phyloP scores from a whole-genome alignment of 2,113 vertebrate genomes.

The Sisor rabdophorus region DNA sequence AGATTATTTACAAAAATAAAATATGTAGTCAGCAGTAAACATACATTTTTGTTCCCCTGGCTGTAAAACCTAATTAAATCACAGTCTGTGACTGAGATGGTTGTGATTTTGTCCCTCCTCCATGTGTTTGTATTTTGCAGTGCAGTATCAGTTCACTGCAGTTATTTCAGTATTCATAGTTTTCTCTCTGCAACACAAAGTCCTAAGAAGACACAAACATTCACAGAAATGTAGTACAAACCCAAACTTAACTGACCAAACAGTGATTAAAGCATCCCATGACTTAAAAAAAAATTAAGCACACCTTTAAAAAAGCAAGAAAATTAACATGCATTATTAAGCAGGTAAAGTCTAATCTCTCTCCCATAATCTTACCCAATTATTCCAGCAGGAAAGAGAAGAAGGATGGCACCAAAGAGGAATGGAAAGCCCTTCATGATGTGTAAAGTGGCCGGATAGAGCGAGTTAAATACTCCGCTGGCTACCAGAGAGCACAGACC shows the following conservation, averaged over 20 bases:
- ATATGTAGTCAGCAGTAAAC: not conserved
- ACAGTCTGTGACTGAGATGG: not conserved
- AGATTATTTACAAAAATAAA: not conserved
- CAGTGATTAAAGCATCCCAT: not conserved
- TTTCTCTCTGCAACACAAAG: constrained; percentile 62
- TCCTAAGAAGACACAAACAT: constrained; percentile 58
- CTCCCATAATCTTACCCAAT: constrained; percentile 78
- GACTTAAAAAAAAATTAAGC: not conserved
- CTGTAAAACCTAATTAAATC: not conserved
- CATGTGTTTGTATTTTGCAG: not conserved
- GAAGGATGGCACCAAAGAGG: constrained; percentile 80
- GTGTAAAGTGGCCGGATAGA: constrained; percentile 84
- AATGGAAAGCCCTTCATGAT: constrained; percentile 93
- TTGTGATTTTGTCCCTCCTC: not conserved
- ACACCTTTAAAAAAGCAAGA: too few relatives aligned
- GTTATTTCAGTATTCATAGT: constrained; percentile 47
- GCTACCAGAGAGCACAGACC: constrained; percentile 77
- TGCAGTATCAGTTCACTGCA: constrained; percentile 24
- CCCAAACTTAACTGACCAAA: not conserved
- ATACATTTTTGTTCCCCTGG: not conserved
- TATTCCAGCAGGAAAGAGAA: constrained; percentile 80
- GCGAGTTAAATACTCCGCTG: constrained; percentile 80
- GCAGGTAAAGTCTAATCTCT: not conserved
- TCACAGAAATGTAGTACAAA: too few relatives aligned
- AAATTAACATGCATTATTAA: not conserved